A percentile compares a stretch with the other conserved stretches of the same genome.
Conservation (phyloP, 2,113 vertebrate genomes). For the Gallinago jamesoni region DNA sequence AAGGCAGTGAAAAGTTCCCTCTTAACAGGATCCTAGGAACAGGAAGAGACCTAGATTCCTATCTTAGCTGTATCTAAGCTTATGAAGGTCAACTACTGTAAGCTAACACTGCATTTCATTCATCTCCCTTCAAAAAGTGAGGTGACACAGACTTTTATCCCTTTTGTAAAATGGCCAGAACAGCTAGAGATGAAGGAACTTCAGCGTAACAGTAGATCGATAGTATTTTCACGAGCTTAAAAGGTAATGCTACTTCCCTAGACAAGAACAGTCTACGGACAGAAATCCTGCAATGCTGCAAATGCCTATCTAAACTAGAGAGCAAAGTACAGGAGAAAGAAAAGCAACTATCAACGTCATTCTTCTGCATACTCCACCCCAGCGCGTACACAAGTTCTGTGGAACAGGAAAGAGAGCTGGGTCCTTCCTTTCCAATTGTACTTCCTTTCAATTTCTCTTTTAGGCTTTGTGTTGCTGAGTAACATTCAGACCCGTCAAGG, state of each 20-base stretch:
- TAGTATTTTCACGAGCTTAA: not conserved
- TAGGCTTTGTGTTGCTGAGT: not conserved
- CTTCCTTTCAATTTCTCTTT: not conserved
- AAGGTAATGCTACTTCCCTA: not conserved
- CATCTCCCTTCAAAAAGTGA: not conserved
- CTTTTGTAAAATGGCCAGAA: not conserved
- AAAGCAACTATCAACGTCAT: not conserved
- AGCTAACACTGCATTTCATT: not conserved
- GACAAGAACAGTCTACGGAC: not conserved
- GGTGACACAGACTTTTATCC: not conserved
- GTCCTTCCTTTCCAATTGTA: not conserved
- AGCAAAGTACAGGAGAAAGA: not conserved
- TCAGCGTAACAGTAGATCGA: not conserved
- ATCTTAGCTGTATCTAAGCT: not conserved
- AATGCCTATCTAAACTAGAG: not conserved
- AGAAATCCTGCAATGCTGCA: not conserved
- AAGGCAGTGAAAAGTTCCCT: not conserved
- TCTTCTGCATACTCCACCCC: not conserved
- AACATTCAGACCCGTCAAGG: not conserved
- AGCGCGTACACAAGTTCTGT: accelerated
- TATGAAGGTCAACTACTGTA: not conserved
- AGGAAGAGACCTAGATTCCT: not conserved
- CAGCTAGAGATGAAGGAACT: not conserved
- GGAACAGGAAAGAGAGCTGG: not conserved
- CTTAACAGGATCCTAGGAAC: not conserved